Percentiles rank a stretch among this genome's conserved stretches.
Evolutionary conservation across 2,888 invertebrate species (phyloP).

Genomic region (Nomada ruficornis): DNA sequence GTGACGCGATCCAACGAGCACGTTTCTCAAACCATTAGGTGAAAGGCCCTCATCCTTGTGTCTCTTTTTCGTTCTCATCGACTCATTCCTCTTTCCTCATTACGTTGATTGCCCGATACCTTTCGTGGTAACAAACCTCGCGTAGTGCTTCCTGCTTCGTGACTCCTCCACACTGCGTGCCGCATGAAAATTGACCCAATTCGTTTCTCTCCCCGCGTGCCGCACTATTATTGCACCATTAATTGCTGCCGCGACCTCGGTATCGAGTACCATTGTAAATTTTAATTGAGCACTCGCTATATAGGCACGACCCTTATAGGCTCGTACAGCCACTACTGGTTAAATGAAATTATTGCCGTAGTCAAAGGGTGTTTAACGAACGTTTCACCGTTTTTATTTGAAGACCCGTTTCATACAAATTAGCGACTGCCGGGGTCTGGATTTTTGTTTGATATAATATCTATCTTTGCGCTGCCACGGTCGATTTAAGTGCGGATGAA

Average conservation of each 20-base stretch:
- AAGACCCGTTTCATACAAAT: neutral
- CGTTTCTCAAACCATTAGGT: constrained; percentile 67
- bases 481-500: neutral
- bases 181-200: constrained; percentile 66
- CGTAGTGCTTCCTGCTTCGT: constrained; percentile 41
- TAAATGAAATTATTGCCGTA: too few species aligned
- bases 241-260: constrained; percentile 40
- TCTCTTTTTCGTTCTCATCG: constrained; percentile 32
- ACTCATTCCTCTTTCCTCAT: constrained; percentile 59
- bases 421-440: neutral
- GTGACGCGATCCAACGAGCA: constrained; percentile 39
- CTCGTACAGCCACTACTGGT: too few species aligned
- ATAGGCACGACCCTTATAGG: neutral
- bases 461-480: neutral
- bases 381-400: too few species aligned
- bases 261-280: constrained; percentile 39
- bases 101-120: constrained; percentile 63
- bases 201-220: constrained; percentile 33
- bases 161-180: constrained; percentile 17
- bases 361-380: too few species aligned
- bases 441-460: neutral
- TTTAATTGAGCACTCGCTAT: constrained; percentile 21
- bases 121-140: constrained; percentile 47
- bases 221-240: constrained; percentile 39
- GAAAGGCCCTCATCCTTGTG: constrained; percentile 54